A percentile compares a stretch with the other conserved stretches of the same genome.
phyloP scores from a whole-genome alignment of 1,140 invertebrate species.

The Lysiphlebus fabarum region DNA sequence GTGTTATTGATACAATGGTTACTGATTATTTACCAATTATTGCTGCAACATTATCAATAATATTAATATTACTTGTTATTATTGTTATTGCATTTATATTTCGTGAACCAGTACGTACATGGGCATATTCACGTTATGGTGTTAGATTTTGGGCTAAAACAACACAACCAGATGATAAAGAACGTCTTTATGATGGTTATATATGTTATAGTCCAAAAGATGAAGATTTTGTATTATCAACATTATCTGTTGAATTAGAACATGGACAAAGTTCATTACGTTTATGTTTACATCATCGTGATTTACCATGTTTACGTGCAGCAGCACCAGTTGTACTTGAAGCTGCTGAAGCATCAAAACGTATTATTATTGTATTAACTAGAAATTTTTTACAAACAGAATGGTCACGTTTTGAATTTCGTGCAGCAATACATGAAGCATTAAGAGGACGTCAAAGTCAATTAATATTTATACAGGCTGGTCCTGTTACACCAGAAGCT shows the following conservation, averaged over 20 bases:
- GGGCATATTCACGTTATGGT: constrained; percentile 84
- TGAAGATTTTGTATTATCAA: constrained; percentile 82
- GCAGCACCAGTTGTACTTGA: constrained; percentile 76
- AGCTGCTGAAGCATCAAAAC: constrained; percentile 78
- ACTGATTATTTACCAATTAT: constrained; percentile 83
- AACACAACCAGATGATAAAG: constrained; percentile 63
- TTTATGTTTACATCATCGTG: constrained; percentile 83
- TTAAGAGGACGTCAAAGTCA: constrained; percentile 79
- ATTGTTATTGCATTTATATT: constrained; percentile 79
- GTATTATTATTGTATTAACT: constrained; percentile 76
- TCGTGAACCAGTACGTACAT: constrained; percentile 77
- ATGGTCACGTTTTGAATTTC: constrained; percentile 80
- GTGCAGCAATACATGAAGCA: constrained; percentile 80
- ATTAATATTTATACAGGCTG: constrained; percentile 82
- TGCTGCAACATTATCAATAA: constrained; percentile 70
- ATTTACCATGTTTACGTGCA: constrained; percentile 74
- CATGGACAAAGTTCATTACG: constrained; percentile 68
- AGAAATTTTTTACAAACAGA: constrained; percentile 83
- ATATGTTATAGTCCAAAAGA: constrained; percentile 91
- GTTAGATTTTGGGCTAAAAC: constrained; percentile 66
- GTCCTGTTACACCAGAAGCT: constrained; percentile 71
- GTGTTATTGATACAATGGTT: constrained; percentile 76
- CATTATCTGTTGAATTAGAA: constrained; percentile 80
- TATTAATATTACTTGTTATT: constrained; percentile 70
- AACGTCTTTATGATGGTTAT: constrained; percentile 89